Conservation (phyloP, 2,888 invertebrate genomes). For the Nomada goodeniana region DNA sequence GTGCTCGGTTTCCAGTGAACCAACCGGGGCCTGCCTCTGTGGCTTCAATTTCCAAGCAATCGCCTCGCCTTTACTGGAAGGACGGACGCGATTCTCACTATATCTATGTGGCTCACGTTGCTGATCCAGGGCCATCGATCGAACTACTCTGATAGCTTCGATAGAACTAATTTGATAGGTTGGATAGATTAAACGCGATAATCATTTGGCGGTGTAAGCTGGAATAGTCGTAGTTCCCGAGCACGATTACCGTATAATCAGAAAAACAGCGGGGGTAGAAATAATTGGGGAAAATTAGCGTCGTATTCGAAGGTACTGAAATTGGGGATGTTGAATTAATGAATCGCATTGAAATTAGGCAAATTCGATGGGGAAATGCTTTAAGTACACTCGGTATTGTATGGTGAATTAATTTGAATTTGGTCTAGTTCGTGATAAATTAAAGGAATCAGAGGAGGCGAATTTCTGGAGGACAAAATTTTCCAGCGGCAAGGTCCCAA, state of each 20-base stretch:
- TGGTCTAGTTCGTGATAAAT: not conserved
- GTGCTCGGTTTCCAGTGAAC: conserved; percentile 47
- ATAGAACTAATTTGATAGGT: too few species aligned
- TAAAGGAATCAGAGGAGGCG: not conserved
- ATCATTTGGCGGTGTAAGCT: not conserved
- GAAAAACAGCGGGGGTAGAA: too few species aligned
- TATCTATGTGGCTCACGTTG: not conserved
- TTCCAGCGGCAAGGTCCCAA: conserved; percentile 25
- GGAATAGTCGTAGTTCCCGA: too few species aligned
- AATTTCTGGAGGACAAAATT: conserved; percentile 14
- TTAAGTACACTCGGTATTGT: too few species aligned
- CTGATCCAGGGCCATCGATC: not conserved
- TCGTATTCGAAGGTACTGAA: too few species aligned
- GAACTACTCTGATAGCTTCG: not conserved
- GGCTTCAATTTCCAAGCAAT: conserved; percentile 46
- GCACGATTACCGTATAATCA: too few species aligned
- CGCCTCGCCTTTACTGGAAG: conserved; percentile 10
- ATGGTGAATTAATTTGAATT: not conserved
- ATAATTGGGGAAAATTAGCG: too few species aligned
- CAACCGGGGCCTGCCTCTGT: conserved; percentile 8
- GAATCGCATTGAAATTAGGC: too few species aligned
- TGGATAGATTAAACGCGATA: not conserved
- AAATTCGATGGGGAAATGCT: too few species aligned
- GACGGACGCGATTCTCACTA: conserved; percentile 6
- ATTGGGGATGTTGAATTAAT: too few species aligned